Percentiles rank a stretch among this genome's conserved stretches.
Conservation (phyloP, 2,888 invertebrate genomes). For the Ophonus ardosiacus region DNA sequence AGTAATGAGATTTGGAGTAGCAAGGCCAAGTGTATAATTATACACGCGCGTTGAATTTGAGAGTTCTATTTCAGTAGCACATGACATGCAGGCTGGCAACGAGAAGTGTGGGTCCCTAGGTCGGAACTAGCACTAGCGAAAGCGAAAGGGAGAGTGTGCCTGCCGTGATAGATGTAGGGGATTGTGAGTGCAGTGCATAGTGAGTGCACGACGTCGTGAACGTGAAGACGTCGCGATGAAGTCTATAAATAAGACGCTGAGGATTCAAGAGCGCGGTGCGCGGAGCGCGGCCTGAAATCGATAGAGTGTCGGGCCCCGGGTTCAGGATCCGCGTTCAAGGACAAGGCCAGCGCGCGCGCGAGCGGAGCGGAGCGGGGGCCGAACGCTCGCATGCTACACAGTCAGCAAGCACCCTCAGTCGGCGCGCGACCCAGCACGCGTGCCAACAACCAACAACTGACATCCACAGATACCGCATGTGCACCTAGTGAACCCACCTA, state of each 20-base stretch:
- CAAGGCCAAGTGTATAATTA: slow-evolving; percentile 9
- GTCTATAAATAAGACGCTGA: slow-evolving; percentile 51
- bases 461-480: neutral
- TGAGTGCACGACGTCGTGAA: slow-evolving; percentile 60
- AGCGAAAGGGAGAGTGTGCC: slow-evolving; percentile 39
- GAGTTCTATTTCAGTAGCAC: slow-evolving; percentile 59
- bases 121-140: slow-evolving; percentile 49
- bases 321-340: slow-evolving; percentile 78
- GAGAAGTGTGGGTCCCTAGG: slow-evolving; percentile 11
- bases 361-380: slow-evolving; percentile 12
- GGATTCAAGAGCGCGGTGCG: slow-evolving; percentile 67
- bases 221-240: slow-evolving; percentile 36
- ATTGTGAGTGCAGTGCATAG: slow-evolving; percentile 58
- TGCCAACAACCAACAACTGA: neutral
- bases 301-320: slow-evolving; percentile 73
- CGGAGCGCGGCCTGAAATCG: slow-evolving; percentile 73
- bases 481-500: neutral
- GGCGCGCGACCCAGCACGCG: slow-evolving; percentile 27
- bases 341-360: slow-evolving; percentile 78
- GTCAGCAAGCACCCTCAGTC: slow-evolving; percentile 55
- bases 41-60: slow-evolving; percentile 47
- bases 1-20: slow-evolving; percentile 1
- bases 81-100: slow-evolving; percentile 48
- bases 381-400: slow-evolving; percentile 58
- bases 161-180: slow-evolving; percentile 58